These are phyloP conservation scores for Trachurus trachurus DNA, from an alignment of 2,797 vertebrate species.

Conservation along the genomic window DNA sequence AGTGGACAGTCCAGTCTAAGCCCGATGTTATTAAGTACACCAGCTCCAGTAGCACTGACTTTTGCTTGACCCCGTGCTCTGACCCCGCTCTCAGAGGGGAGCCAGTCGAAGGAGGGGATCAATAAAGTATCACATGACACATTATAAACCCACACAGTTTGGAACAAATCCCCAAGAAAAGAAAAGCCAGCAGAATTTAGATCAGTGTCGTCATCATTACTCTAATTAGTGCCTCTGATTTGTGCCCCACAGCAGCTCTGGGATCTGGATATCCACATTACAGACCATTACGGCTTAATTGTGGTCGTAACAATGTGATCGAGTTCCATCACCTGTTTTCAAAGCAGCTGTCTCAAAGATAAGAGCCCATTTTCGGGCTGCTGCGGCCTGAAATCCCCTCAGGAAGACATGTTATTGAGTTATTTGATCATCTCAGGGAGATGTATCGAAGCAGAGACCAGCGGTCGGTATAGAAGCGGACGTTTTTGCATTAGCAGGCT, in stretches of 20 bases:
- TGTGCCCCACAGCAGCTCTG: slow-evolving; percentile 39
- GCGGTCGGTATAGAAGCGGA: slow-evolving; percentile 9
- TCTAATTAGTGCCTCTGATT: slow-evolving; percentile 49
- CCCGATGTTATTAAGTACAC: slow-evolving; percentile 1
- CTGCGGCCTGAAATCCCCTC: slow-evolving; percentile 45
- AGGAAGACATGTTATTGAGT: slow-evolving; percentile 53
- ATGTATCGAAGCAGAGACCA: slow-evolving; percentile 15
- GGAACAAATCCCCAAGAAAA: slow-evolving; percentile 31
- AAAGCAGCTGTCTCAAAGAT: slow-evolving; percentile 56
- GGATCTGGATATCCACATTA: slow-evolving; percentile 45
- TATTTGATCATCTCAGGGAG: slow-evolving; percentile 52
- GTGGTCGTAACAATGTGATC: slow-evolving; percentile 57
- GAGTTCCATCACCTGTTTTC: slow-evolving; percentile 62
- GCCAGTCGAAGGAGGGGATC: slow-evolving; percentile 14
- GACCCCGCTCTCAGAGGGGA: background rate
- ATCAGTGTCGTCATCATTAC: slow-evolving; percentile 31
- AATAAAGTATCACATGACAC: slow-evolving; percentile 39
- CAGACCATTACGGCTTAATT: slow-evolving; percentile 58
- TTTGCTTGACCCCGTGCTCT: slow-evolving; percentile 11
- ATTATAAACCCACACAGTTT: slow-evolving; percentile 31
- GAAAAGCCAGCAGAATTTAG: slow-evolving; percentile 15
- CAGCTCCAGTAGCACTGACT: slow-evolving; percentile 22
- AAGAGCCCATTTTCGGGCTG: slow-evolving; percentile 54
- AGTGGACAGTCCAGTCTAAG: slow-evolving; percentile 4
- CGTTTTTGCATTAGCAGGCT: slow-evolving; percentile 16